Percentiles rank a stretch among this genome's conserved stretches.
Evolutionary conservation across 2,797 vertebrate genomes (phyloP).

Genomic region (Cyclura pinguis): DNA sequence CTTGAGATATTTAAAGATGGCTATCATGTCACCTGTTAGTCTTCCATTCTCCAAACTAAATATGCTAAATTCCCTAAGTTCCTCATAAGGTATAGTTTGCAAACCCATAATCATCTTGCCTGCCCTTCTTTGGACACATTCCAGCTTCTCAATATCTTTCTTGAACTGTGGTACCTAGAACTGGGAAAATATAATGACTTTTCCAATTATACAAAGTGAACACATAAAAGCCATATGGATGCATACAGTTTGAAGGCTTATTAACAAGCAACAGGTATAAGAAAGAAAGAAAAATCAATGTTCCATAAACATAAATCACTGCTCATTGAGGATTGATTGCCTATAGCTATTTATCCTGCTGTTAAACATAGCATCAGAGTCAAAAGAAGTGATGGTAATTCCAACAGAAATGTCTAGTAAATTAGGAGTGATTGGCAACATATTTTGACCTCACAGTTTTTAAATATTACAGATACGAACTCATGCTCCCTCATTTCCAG

Average conservation of each 20-base stretch:
- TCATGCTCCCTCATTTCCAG: not conserved
- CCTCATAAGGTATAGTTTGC: too few relatives aligned
- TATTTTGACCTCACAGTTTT: not conserved
- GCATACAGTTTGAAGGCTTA: not conserved
- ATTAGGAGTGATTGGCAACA: not conserved
- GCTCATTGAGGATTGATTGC: not conserved
- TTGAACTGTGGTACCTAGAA: not conserved
- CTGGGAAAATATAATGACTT: not conserved
- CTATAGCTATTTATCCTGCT: not conserved
- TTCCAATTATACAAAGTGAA: not conserved
- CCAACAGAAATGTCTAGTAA: not conserved
- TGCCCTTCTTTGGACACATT: too few relatives aligned
- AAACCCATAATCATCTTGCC: too few relatives aligned
- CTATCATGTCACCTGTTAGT: too few relatives aligned
- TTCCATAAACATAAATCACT: not conserved
- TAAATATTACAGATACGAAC: not conserved
- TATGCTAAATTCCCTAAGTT: too few relatives aligned
- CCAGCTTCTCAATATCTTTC: not conserved
- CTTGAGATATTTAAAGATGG: too few relatives aligned
- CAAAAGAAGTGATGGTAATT: not conserved
- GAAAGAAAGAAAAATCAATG: not conserved
- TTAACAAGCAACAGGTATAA: not conserved
- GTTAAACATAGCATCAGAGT: not conserved
- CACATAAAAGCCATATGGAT: not conserved
- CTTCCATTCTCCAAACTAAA: too few relatives aligned